A percentile compares a stretch with the other conserved stretches of the same genome.
Conservation (phyloP, 2,797 vertebrate genomes). For the Crax fasciolata region DNA sequence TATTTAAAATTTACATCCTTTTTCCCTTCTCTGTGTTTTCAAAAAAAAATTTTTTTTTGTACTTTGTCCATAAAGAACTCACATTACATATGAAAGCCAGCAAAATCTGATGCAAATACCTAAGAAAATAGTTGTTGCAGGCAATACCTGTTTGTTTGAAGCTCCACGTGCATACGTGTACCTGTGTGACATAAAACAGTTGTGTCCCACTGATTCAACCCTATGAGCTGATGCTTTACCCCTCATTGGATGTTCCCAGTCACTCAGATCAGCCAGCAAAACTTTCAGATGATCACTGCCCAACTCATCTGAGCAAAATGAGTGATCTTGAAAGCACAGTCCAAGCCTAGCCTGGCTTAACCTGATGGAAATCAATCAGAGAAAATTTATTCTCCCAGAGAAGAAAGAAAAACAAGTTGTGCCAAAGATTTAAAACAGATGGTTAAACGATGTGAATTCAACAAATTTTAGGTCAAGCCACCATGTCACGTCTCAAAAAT, state of each 20-base stretch:
- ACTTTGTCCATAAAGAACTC: background rate
- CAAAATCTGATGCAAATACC: background rate
- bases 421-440: background rate
- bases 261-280: background rate
- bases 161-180: background rate
- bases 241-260: background rate
- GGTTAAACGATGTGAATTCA: background rate
- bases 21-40: background rate
- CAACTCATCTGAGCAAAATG: background rate
- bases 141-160: rapidly evolving
- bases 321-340: background rate
- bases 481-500: background rate
- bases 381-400: background rate
- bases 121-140: background rate
- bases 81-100: background rate
- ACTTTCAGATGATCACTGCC: background rate
- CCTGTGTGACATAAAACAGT: background rate
- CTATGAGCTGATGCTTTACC: background rate
- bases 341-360: background rate
- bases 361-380: background rate
- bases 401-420: background rate
- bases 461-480: background rate
- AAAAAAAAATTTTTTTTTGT: background rate
- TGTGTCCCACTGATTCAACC: background rate
- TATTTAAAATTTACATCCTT: background rate